Conservation (phyloP, 2,888 invertebrate species). For the Euphydryas editha region DNA sequence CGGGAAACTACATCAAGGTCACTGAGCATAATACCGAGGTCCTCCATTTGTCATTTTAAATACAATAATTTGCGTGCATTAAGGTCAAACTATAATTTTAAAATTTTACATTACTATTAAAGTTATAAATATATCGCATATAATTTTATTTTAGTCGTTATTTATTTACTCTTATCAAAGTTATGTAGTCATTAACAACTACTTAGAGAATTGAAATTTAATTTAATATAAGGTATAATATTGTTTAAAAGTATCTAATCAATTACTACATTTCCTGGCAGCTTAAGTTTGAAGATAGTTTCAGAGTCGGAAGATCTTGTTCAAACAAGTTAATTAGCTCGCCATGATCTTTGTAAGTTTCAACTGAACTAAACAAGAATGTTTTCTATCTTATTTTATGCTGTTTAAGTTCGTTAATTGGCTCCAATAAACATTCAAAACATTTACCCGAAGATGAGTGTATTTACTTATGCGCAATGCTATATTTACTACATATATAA, state of each 20-base stretch:
- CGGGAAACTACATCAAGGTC: no score
- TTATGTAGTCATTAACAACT: no score
- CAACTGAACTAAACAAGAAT: neutral
- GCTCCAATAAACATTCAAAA: neutral
- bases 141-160: no score
- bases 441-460: neutral
- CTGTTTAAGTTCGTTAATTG: neutral
- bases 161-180: no score
- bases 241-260: neutral
- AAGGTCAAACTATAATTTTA: no score
- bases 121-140: no score
- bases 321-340: slow-evolving; percentile 5
- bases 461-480: neutral
- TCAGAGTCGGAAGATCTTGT: neutral
- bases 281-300: neutral
- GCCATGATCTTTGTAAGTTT: slow-evolving; percentile 1
- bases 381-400: neutral
- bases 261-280: neutral
- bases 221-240: neutral
- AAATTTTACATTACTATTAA: no score
- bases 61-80: no score
- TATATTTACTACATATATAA: no score
- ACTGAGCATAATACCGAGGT: no score
- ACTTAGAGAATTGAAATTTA: no score
- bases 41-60: no score